phyloP scores from a whole-genome alignment of 2,797 vertebrate genomes.

The Channa striata region DNA sequence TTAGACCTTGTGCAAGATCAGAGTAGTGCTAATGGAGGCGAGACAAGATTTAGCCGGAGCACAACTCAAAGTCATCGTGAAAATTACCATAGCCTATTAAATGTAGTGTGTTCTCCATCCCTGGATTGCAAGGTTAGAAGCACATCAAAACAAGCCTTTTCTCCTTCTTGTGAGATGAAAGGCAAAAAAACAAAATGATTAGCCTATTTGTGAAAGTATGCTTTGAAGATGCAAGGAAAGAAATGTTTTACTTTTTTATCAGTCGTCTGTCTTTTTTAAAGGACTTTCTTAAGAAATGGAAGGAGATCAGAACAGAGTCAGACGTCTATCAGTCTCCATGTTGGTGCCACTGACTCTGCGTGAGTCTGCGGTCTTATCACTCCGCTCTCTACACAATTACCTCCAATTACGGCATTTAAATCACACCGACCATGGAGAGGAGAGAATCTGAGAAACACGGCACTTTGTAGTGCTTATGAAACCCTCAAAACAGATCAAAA shows the following conservation, averaged over 20 bases:
- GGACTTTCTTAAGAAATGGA: constrained; percentile 50
- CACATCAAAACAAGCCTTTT: constrained; percentile 78
- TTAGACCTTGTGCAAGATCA: constrained; percentile 73
- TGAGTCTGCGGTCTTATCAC: constrained; percentile 68
- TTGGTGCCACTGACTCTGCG: constrained; percentile 62
- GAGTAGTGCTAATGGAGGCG: constrained; percentile 65
- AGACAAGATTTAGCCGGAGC: constrained; percentile 54
- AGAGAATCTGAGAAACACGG: constrained; percentile 48
- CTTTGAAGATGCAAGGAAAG: constrained; percentile 77
- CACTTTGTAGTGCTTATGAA: constrained; percentile 32
- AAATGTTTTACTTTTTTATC: constrained; percentile 72
- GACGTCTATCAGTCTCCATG: constrained; percentile 38
- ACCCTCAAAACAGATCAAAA: constrained; percentile 33
- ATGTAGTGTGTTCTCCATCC: constrained; percentile 38
- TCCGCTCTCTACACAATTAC: constrained; percentile 60
- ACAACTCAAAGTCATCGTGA: constrained; percentile 68
- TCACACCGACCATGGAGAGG: constrained; percentile 46
- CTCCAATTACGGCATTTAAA: constrained; percentile 68
- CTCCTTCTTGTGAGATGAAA: constrained; percentile 72
- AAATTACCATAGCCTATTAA: constrained; percentile 76
- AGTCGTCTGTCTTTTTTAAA: constrained; percentile 61
- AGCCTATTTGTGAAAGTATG: constrained; percentile 73
- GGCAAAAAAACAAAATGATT: constrained; percentile 78
- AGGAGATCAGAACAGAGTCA: constrained; percentile 53
- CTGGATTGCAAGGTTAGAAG: constrained; percentile 68